Base-by-base conservation (phyloP, 2,797 vertebrate genomes). In the Characodon lateralis region DNA sequence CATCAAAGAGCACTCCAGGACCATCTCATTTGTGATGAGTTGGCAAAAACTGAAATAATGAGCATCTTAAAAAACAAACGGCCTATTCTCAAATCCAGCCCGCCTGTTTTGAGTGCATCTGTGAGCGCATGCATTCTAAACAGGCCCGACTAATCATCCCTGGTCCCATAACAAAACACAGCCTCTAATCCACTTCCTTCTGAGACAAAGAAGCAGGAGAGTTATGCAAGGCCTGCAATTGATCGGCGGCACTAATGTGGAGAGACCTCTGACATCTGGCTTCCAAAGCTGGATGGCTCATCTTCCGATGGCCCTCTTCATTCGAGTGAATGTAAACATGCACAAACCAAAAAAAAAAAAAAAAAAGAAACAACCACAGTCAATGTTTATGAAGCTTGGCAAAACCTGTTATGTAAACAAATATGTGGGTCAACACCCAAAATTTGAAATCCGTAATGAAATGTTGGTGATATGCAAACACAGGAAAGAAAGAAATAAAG, bases 151-250 rank as follows among this genome's bases (percentile, higher is more conserved):
- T 91, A 94, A 95, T 93, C 89, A 93, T 90, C 87, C 87, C 84
- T 91, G 89, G 89, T 93, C 88, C 83, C 88, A 81, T 85, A 89
- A 90, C 88, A 89, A 83, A 92, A 89, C 89, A 91, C 86, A 81
- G 85, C 85, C 90, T 88, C 89, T 93, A 94, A 93, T 93, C 93
- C 91, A 94, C 93, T 94, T 95, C 93, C 93, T 93, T 89, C 78
- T 81, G 79, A 91, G 85, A 93, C 91, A 94, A 95, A 94, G 90
- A 83, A 84, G 85, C 73, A 76, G 89, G 85, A 89, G 83, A 92
- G 93, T 94, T 94, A 93, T 81, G 93, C 93, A 93, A 94, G 93
- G 87, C 88, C 89, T 88, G 89, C 89, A 83, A 94, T 92, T 94
- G 94, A 95, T 94, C 85, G 83, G 90, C 87, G 78, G 91, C 93